Evolutionary conservation across 2,113 vertebrate species (phyloP).

Genomic region (Lasiurus cinereus): DNA sequence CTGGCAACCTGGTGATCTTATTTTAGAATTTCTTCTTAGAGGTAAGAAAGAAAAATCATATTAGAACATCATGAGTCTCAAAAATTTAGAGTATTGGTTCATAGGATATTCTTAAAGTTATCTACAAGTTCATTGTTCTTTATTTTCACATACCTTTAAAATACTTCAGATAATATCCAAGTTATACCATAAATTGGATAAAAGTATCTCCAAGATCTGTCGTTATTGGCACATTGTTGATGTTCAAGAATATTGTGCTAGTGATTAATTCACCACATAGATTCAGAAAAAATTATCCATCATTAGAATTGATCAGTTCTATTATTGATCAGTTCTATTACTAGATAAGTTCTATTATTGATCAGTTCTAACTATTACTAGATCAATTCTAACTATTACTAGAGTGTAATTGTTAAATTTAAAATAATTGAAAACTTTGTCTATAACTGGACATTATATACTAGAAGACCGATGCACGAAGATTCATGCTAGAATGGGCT

Average conservation of each 20-base stretch:
- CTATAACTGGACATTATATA: not conserved
- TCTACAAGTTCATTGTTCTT: not conserved
- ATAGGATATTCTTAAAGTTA: not conserved
- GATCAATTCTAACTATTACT: not conserved
- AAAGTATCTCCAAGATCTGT: not conserved
- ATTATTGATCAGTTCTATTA: too few species aligned
- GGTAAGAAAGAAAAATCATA: not conserved
- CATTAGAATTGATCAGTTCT: not conserved
- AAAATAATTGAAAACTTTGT: not conserved
- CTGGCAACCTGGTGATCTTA: not conserved
- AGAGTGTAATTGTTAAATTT: not conserved
- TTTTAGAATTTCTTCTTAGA: constrained; percentile 4
- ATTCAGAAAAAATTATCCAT: not conserved
- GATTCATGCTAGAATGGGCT: too few species aligned
- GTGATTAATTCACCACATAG: not conserved
- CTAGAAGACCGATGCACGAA: not conserved
- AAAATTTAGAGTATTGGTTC: not conserved
- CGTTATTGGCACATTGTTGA: not conserved
- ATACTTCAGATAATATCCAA: not conserved
- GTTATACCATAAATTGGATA: not conserved
- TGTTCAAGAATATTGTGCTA: not conserved
- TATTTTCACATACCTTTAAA: not conserved
- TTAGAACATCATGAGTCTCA: not conserved
- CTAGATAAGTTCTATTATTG: too few species aligned
- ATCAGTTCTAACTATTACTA: not conserved